Evolutionary conservation across 37 sponge, comb jelly and placozoan species (phyloP), one percentile per base, ranked within the genome.

Genomic region (Hormiphora californensis): DNA sequence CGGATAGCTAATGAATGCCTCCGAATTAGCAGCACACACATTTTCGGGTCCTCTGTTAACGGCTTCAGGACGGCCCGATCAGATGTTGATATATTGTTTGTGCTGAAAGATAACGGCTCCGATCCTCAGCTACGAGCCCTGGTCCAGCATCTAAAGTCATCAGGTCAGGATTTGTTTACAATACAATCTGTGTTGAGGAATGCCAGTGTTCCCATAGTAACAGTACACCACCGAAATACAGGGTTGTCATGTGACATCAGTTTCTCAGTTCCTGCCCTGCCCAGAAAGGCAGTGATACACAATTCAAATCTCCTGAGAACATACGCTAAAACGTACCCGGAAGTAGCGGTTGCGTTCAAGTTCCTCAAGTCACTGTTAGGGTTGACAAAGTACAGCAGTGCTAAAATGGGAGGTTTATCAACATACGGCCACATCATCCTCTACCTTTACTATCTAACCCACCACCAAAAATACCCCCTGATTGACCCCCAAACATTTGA

Each of bases 341-440:
- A 32, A 17, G 25, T 73, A 23, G 81, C 46, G 3, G 0, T 19
- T 43, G 35, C 36, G 0, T 73, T 73, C 38, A 37, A 46, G 43
- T 73, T 73, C 23, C 7, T 73, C 81, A 73, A 73, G 25, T 28
- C 40, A n/a, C 40, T 73, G n/a, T 21, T 73, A 28, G 23, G 43
- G 3, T 73, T 43, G 17, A 73, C 81, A 41, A 73, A 73, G 27
- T 73, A 43, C 25, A 25, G 81, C 1, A 73, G 81, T 73, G 81
- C 25, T 8, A 33, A 46, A 11, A 73, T 46, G 5, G 23, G 27
- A 36, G 81, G 81, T 27, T 28, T 73, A 2, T 73, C 81, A 40
- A 73, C 81, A 43, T 73, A 73, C 23, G 44, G 44, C 4, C 81
- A 73, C 23, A 39, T 73, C 5, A 39, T 73, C 5, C 44, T 73